A percentile compares a stretch with the other conserved stretches of the same genome.
These are phyloP conservation scores for Stegana nigrithorax DNA, from an alignment of 2,888 invertebrate species.

Conservation along the genomic window DNA sequence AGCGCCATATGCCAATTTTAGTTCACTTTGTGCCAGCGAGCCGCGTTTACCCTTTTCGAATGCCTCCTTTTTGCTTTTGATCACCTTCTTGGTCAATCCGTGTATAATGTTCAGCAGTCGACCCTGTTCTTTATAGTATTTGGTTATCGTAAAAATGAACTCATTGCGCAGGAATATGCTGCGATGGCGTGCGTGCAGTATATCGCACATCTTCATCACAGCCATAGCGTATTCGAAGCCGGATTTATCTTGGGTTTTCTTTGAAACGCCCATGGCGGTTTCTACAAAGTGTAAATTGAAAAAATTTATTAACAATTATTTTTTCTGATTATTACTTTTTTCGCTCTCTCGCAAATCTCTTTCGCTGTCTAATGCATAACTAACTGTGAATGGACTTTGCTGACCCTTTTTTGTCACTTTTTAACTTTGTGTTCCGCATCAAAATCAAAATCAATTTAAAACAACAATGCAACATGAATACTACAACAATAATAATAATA, in stretches of 20 bases:
- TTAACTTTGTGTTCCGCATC: neutral
- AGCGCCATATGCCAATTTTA: too few species aligned
- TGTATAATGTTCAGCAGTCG: constrained; percentile 81
- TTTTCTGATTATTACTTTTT: too few species aligned
- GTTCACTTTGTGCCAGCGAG: constrained; percentile 61
- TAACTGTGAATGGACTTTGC: neutral
- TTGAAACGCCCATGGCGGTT: constrained; percentile 90
- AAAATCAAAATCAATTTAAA: neutral
- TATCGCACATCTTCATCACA: constrained; percentile 91
- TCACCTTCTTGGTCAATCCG: constrained; percentile 83
- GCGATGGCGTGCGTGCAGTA: constrained; percentile 84
- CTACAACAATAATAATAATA: neutral
- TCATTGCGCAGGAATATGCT: constrained; percentile 84
- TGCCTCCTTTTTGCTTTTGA: constrained; percentile 81
- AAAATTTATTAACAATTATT: too few species aligned
- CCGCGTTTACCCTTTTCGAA: constrained; percentile 75
- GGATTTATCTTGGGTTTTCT: constrained; percentile 82
- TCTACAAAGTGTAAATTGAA: too few species aligned
- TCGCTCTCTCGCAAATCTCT: too few species aligned
- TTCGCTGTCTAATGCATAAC: too few species aligned
- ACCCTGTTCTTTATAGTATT: constrained; percentile 80
- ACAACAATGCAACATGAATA: neutral
- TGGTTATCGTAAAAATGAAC: constrained; percentile 80
- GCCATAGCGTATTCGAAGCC: constrained; percentile 89
- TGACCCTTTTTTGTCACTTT: neutral